A percentile compares a stretch with the other conserved stretches of the same genome.
Evolutionary conservation across 2,888 invertebrate genomes (phyloP).

Genomic region (Hylaea fasciaria): DNA sequence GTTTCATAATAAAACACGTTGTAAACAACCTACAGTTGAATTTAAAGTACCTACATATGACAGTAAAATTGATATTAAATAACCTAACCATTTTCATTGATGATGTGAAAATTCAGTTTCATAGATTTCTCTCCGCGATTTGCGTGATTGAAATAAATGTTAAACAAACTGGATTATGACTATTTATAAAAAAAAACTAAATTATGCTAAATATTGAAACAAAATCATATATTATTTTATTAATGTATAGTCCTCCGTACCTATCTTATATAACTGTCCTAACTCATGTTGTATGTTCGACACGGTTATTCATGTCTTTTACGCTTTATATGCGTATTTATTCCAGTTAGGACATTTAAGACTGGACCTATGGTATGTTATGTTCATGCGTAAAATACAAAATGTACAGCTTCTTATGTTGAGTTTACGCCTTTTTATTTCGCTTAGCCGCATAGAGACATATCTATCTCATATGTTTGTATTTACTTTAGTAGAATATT

Average conservation of each 20-base stretch:
- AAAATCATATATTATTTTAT: too few relatives aligned
- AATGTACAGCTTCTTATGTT: slow-evolving; percentile 65
- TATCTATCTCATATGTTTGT: slow-evolving; percentile 38
- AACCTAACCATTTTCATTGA: too few relatives aligned
- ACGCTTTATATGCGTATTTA: slow-evolving; percentile 37
- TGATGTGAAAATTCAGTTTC: too few relatives aligned
- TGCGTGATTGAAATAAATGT: neutral
- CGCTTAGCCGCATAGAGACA: slow-evolving; percentile 53
- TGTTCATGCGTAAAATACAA: slow-evolving; percentile 69
- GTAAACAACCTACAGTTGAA: slow-evolving; percentile 36
- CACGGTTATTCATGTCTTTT: slow-evolving; percentile 44
- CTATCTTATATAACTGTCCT: slow-evolving; percentile 8
- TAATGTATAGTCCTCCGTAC: neutral
- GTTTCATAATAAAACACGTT: slow-evolving; percentile 51
- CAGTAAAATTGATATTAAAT: neutral
- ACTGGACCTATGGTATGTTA: slow-evolving; percentile 45
- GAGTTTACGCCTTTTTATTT: slow-evolving; percentile 63
- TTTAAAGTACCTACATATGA: too few relatives aligned
- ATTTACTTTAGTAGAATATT: slow-evolving; percentile 35
- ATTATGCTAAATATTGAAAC: too few relatives aligned
- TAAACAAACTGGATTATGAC: neutral
- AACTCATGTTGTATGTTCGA: slow-evolving; percentile 25
- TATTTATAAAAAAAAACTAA: too few relatives aligned
- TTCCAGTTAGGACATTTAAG: slow-evolving; percentile 26
- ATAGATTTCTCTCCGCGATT: neutral